Evolutionary conservation across 2,113 vertebrate species (phyloP), one percentile per base, ranked within the genome.

Genomic region (Microcebus murinus): DNA sequence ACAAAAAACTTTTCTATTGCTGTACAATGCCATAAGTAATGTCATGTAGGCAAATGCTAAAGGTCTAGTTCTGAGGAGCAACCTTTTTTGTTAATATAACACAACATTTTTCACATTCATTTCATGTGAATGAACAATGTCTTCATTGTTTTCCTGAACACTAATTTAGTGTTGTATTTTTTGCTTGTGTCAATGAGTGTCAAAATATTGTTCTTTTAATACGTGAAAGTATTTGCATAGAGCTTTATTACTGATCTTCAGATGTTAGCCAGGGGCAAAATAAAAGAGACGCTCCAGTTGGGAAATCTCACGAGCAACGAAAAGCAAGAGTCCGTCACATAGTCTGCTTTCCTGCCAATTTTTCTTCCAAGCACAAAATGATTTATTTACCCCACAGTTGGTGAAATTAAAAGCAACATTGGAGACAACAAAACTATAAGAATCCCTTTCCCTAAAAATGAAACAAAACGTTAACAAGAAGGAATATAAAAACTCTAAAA

Each of bases 151-250:
- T 96, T 97, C 95, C 96, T 90, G 98, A 97, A 98, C 98, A 98
- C 94, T 97, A 97, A 97, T 97, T 98, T 96, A 95, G 83, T 92
- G 87, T 92, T 96, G 86, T 96, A 77, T 96, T 96, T 97, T 97
- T 71, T 68, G 65, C 87, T 96, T 97, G 70, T 98, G 97, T 98
- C 98, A 98, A 87, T 74, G 92, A 98, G 97, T 98, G 98, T 99
- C 98, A 99, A 98, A 99, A 99, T 98, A 98, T 98, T 98, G 98
- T 98, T 98, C 97, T 98, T 98, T 97, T 95, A 98, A 98, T 98
- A 98, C 95, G 82, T 97, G 94, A 94, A 98, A 98, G 97, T 98
- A 98, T 98, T 98, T 98, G 98, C 98, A 98, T 97, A 98, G 95
- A 97, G 97, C 98, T 98, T 98, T 98, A 98, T 98, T 98, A 98